phyloP scores from a whole-genome alignment of 2,113 vertebrate species.

The Oenanthe melanoleuca region DNA sequence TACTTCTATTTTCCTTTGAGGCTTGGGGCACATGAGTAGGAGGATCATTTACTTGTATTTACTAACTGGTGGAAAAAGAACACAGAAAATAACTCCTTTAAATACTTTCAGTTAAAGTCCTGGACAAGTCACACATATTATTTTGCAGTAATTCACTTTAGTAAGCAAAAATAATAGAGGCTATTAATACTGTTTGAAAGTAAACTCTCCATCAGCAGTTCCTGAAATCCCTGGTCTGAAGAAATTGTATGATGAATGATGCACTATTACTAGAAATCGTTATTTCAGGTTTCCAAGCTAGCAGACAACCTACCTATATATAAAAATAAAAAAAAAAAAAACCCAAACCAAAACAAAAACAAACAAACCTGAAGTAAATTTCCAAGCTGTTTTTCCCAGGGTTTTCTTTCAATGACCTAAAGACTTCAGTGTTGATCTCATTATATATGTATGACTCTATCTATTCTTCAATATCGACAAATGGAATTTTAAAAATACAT shows the following conservation, averaged over 20 bases:
- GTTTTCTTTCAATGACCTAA: background rate
- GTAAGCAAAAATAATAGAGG: slow-evolving; percentile 59
- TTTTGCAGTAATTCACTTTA: slow-evolving; percentile 62
- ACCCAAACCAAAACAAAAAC: background rate
- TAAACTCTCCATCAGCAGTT: slow-evolving; percentile 62
- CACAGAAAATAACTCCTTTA: background rate
- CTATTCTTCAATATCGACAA: background rate
- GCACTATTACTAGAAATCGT: slow-evolving; percentile 34
- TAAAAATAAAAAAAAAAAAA: background rate
- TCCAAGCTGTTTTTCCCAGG: background rate
- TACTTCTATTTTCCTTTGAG: background rate
- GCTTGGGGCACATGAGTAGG: background rate
- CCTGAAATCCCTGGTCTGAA: slow-evolving; percentile 33
- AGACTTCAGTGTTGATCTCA: background rate
- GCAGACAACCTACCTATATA: background rate
- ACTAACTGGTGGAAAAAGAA: background rate
- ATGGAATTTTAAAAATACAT: background rate
- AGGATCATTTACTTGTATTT: background rate
- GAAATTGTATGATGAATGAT: slow-evolving; percentile 57
- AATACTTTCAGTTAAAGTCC: background rate
- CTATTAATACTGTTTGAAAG: slow-evolving; percentile 51
- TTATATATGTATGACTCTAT: background rate
- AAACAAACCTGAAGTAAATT: background rate
- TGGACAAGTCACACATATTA: slow-evolving; percentile 29
- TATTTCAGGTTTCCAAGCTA: slow-evolving; percentile 34